Conservation (phyloP, 2,888 invertebrate genomes). For the Himalopsyche anomala region DNA sequence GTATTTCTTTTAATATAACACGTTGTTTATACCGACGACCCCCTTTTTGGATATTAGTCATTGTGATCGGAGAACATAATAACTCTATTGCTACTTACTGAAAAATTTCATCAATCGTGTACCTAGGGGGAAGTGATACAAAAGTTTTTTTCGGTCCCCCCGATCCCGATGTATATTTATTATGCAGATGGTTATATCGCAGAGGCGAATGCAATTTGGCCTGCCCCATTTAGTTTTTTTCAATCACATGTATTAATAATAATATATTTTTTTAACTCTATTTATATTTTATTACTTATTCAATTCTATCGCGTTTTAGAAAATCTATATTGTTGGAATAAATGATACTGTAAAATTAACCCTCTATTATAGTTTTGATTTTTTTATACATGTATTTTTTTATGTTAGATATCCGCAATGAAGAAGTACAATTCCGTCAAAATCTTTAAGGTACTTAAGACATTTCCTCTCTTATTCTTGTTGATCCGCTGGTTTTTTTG, state of each 20-base stretch:
- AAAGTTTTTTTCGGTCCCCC: constrained; percentile 55
- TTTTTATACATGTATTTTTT: too few relatives aligned
- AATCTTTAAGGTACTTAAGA: too few relatives aligned
- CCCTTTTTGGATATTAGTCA: constrained; percentile 60
- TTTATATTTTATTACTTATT: neutral
- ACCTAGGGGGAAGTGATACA: constrained; percentile 45
- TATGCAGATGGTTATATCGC: constrained; percentile 64
- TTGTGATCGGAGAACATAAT: constrained; percentile 63
- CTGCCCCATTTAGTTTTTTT: constrained; percentile 65
- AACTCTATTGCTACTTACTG: constrained; percentile 64
- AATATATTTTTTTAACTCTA: neutral
- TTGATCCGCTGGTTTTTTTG: too few relatives aligned
- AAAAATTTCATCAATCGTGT: constrained; percentile 63
- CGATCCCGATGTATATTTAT: constrained; percentile 38
- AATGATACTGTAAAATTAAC: too few relatives aligned
- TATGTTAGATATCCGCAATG: too few relatives aligned
- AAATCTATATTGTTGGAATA: too few relatives aligned
- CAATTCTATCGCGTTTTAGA: too few relatives aligned
- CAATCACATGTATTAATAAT: neutral
- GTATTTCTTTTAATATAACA: constrained; percentile 53
- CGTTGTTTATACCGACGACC: constrained; percentile 56
- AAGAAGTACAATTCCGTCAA: too few relatives aligned
- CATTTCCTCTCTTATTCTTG: too few relatives aligned
- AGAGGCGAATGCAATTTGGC: constrained; percentile 64
- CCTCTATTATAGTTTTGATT: too few relatives aligned